Percentiles rank a stretch among this genome's conserved stretches.
phyloP scores from a whole-genome alignment of 2,797 vertebrate genomes.

The Pseudochirops cupreus region DNA sequence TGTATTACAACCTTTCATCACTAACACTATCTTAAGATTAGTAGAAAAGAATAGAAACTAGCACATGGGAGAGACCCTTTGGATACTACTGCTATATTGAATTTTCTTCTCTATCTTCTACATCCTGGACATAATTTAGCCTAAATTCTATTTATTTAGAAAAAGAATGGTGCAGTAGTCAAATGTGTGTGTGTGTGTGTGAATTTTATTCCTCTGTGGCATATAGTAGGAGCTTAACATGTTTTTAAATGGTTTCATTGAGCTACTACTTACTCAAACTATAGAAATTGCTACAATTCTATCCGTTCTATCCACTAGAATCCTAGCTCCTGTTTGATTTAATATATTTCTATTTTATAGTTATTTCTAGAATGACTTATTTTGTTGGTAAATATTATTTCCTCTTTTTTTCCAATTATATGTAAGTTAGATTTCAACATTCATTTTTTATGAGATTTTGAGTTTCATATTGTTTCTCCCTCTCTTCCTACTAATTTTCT shows the following conservation, averaged over 20 bases:
- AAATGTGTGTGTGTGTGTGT: not conserved
- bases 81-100: not conserved
- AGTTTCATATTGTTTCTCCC: too few relatives aligned
- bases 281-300: not conserved
- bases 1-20: not conserved
- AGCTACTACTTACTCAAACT: not conserved
- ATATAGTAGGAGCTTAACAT: not conserved
- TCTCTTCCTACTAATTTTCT: too few relatives aligned
- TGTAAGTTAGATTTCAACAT: too few relatives aligned
- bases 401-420: too few relatives aligned
- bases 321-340: not conserved
- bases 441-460: too few relatives aligned
- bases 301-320: not conserved
- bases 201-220: not conserved
- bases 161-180: not conserved
- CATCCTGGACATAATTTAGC: not conserved
- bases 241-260: not conserved
- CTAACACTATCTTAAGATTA: not conserved
- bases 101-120: not conserved
- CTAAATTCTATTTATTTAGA: not conserved
- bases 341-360: not conserved
- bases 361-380: not conserved
- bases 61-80: not conserved
- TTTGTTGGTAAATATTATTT: too few relatives aligned
- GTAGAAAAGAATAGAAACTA: not conserved